phyloP scores from a whole-genome alignment of 2,113 vertebrate genomes.

The Tylochromis polylepis region DNA sequence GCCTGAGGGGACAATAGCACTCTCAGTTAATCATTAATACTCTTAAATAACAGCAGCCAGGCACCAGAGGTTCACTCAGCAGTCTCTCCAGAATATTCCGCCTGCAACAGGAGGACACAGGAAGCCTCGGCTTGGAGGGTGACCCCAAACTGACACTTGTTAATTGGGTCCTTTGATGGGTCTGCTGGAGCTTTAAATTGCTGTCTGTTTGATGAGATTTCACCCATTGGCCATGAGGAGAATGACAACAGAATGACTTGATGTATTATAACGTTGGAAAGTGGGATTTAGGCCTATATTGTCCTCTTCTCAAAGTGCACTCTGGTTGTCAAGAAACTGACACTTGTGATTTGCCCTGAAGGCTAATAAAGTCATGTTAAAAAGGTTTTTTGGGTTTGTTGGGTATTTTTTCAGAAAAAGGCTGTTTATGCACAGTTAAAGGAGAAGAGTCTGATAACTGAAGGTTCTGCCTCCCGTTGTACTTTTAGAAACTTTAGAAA shows the following conservation, averaged over 20 bases:
- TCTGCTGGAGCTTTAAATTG: slow-evolving; percentile 20
- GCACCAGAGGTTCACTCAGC: slow-evolving; percentile 61
- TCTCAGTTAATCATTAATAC: slow-evolving; percentile 75
- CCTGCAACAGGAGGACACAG: slow-evolving; percentile 42
- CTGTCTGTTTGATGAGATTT: slow-evolving; percentile 26
- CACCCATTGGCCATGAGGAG: neutral
- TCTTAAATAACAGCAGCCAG: slow-evolving; percentile 71
- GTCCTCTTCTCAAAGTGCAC: neutral
- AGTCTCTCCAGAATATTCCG: slow-evolving; percentile 54
- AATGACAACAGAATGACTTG: neutral
- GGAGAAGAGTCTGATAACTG: neutral
- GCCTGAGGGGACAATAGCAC: slow-evolving; percentile 62
- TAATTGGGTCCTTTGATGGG: slow-evolving; percentile 51
- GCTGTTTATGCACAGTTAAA: neutral
- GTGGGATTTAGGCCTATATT: neutral
- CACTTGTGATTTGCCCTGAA: neutral
- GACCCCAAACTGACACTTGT: slow-evolving; percentile 63
- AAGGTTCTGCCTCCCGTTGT: neutral
- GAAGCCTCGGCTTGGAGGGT: slow-evolving; percentile 6
- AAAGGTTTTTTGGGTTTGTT: neutral
- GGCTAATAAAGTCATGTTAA: neutral
- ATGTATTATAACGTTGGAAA: neutral
- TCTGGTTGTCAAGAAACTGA: neutral
- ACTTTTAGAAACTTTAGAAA: neutral
- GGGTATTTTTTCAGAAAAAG: neutral